Evolutionary conservation across 1,140 invertebrate species (phyloP).

Genomic region (Dysdera silvatica): DNA sequence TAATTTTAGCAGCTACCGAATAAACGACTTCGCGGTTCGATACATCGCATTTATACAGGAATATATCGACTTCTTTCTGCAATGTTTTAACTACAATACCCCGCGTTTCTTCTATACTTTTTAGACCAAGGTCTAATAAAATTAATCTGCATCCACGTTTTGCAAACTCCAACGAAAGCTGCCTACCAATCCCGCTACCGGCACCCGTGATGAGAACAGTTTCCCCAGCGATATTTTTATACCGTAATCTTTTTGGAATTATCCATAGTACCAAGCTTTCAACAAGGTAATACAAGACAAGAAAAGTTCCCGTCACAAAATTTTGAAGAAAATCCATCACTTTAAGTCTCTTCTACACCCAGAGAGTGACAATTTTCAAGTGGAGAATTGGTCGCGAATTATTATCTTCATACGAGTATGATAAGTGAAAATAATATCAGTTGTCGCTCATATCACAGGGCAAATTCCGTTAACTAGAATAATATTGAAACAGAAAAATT

Average conservation of each 20-base stretch:
- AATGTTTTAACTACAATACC: slow-evolving; percentile 15
- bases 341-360: too few species aligned
- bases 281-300: slow-evolving; percentile 26
- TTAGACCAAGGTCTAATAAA: slow-evolving; percentile 39
- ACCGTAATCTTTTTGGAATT: slow-evolving; percentile 45
- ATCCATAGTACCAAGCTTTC: slow-evolving; percentile 44
- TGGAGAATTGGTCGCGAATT: too few species aligned
- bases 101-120: slow-evolving; percentile 30
- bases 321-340: too few species aligned
- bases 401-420: too few species aligned
- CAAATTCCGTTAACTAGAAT: too few species aligned
- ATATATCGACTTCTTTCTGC: slow-evolving; percentile 17
- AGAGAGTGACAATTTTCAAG: too few species aligned
- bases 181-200: slow-evolving; percentile 40
- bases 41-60: slow-evolving; percentile 55
- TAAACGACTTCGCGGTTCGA: slow-evolving; percentile 72
- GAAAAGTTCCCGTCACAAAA: too few species aligned
- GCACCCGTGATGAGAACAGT: slow-evolving; percentile 39
- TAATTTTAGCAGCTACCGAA: slow-evolving; percentile 66
- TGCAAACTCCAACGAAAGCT: slow-evolving; percentile 35
- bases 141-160: slow-evolving; percentile 34
- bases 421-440: too few species aligned
- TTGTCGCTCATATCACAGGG: too few species aligned
- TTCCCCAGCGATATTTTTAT: slow-evolving; percentile 33
- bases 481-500: too few species aligned